Evolutionary conservation across 2,888 invertebrate genomes (phyloP).

Genomic region (Brachypalpus laphriformis): DNA sequence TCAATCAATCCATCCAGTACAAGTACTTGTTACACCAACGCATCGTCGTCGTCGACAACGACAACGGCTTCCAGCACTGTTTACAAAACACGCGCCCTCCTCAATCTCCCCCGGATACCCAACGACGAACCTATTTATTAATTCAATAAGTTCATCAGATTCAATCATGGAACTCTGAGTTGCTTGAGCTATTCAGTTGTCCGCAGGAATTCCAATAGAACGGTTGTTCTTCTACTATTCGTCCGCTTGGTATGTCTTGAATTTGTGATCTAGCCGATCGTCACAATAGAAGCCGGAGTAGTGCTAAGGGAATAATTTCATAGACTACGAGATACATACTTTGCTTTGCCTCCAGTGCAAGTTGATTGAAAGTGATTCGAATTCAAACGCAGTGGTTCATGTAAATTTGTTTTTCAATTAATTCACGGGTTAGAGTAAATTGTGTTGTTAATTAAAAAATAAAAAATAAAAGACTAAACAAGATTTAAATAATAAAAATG

Average conservation of each 20-base stretch:
- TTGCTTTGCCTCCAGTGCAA: neutral
- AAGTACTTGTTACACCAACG: conserved; percentile 6
- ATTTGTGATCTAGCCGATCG: conserved; percentile 44
- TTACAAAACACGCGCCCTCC: conserved; percentile 13
- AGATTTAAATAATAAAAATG: too few relatives aligned
- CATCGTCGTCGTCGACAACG: neutral
- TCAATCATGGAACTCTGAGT: conserved; percentile 40
- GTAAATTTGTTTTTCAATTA: neutral
- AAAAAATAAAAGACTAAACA: neutral
- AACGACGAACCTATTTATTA: neutral
- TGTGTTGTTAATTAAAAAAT: neutral
- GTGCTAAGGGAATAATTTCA: conserved; percentile 5
- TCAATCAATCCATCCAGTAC: neutral
- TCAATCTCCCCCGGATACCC: neutral
- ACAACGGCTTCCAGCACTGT: neutral
- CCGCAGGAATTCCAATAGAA: conserved; percentile 50
- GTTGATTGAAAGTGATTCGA: conserved; percentile 14
- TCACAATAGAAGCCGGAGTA: conserved; percentile 47
- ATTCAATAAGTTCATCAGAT: conserved; percentile 28
- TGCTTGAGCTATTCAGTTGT: conserved; percentile 32
- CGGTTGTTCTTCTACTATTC: conserved; percentile 33
- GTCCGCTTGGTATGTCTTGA: neutral
- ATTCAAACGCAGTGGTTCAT: conserved; percentile 40
- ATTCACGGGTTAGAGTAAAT: neutral
- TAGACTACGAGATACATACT: neutral